A percentile compares a stretch with the other conserved stretches of the same genome.
Evolutionary conservation across 2,113 vertebrate genomes (phyloP).

Genomic region (Salvelinus fontinalis): DNA sequence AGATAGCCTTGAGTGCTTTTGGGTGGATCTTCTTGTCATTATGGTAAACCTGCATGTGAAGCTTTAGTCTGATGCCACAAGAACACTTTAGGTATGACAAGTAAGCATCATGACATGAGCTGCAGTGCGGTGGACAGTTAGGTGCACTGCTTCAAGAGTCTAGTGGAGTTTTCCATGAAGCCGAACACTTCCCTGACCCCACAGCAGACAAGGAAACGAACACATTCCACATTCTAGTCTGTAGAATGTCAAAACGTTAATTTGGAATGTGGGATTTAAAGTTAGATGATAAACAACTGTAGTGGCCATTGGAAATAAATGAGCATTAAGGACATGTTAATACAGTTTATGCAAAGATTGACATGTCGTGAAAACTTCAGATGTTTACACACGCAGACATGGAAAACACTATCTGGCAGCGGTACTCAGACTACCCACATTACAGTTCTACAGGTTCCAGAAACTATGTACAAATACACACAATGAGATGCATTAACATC

Average conservation of each 20-base stretch:
- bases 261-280: neutral
- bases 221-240: neutral
- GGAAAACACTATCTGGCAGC: neutral
- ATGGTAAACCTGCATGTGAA: neutral
- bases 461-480: neutral
- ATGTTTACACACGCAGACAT: too few species aligned
- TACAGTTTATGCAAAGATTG: too few species aligned
- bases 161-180: slow-evolving; percentile 30
- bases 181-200: slow-evolving; percentile 9
- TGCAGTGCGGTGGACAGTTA: slow-evolving; percentile 13
- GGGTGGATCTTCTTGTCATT: slow-evolving; percentile 10
- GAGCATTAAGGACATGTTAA: too few species aligned
- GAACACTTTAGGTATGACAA: slow-evolving; percentile 30
- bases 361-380: too few species aligned
- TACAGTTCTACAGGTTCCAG: neutral
- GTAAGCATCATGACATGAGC: slow-evolving; percentile 8
- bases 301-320: too few species aligned
- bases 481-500: neutral
- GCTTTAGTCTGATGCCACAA: neutral
- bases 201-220: neutral
- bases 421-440: neutral
- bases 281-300: neutral
- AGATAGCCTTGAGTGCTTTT: too few species aligned
- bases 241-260: neutral
- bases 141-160: neutral